A percentile compares a stretch with the other conserved stretches of the same genome.
These are phyloP conservation scores for Leptodirus hochenwartii DNA, from an alignment of 2,888 invertebrate species.

Conservation along the genomic window DNA sequence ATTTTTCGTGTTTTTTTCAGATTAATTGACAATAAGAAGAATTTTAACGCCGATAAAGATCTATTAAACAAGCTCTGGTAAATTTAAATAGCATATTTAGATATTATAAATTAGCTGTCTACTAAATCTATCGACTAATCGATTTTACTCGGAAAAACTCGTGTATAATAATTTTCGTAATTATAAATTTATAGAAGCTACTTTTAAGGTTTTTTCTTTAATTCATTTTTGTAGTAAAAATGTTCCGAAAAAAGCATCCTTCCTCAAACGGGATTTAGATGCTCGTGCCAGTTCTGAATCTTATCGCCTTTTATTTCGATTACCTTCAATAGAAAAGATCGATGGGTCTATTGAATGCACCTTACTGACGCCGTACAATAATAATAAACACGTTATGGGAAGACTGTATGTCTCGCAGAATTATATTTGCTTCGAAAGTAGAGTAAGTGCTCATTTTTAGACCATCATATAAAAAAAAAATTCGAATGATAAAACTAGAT, in stretches of 20 bases:
- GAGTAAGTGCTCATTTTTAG: constrained; percentile 44
- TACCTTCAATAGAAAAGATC: constrained; percentile 79
- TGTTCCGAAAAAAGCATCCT: constrained; percentile 76
- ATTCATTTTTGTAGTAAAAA: constrained; percentile 42
- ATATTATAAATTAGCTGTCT: constrained; percentile 4
- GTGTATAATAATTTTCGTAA: constrained; percentile 5
- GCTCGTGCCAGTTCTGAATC: constrained; percentile 87
- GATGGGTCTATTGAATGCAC: constrained; percentile 88
- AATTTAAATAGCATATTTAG: constrained; percentile 11
- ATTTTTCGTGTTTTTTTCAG: constrained; percentile 29
- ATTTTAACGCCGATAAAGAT: constrained; percentile 77
- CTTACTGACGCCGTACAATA: constrained; percentile 89
- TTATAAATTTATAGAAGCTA: neutral
- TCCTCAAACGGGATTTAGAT: constrained; percentile 86
- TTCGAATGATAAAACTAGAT: constrained; percentile 7
- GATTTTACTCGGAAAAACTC: constrained; percentile 5
- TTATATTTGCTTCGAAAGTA: constrained; percentile 91
- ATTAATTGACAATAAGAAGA: constrained; percentile 80
- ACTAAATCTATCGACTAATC: constrained; percentile 4
- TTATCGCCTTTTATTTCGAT: constrained; percentile 65
- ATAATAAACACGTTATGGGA: constrained; percentile 77
- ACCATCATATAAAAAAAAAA: constrained; percentile 4
- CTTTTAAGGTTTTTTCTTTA: constrained; percentile 2
- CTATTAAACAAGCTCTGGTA: constrained; percentile 63
- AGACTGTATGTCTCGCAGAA: constrained; percentile 81